Conservation (phyloP, 2,888 invertebrate genomes). For the Philaethria dido region DNA sequence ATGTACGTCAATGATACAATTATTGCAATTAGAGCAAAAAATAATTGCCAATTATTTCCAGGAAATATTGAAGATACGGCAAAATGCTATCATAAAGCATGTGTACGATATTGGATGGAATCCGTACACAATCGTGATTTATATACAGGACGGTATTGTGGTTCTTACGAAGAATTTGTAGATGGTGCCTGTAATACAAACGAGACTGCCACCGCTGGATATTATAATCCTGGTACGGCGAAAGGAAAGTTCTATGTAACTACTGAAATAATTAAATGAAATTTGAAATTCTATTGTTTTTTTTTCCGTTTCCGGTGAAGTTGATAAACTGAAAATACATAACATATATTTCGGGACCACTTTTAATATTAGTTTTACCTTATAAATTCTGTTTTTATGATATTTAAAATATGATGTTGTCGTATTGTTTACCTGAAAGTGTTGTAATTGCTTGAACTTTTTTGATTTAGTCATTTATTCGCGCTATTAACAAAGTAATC, state of each 20-base stretch:
- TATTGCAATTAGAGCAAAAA: background rate
- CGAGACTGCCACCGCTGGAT: conserved; percentile 40
- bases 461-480: too few relatives aligned
- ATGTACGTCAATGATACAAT: conserved; percentile 5
- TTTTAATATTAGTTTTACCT: too few relatives aligned
- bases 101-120: conserved; percentile 41
- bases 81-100: conserved; percentile 46
- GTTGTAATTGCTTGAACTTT: too few relatives aligned
- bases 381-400: too few relatives aligned
- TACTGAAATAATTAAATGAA: conserved; percentile 29
- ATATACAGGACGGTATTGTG: conserved; percentile 39
- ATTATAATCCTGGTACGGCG: conserved; percentile 39
- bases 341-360: too few relatives aligned
- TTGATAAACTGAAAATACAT: too few relatives aligned
- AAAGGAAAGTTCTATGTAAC: conserved; percentile 43
- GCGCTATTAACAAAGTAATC: too few relatives aligned
- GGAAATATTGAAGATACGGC: conserved; percentile 39
- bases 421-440: too few relatives aligned
- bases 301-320: too few relatives aligned
- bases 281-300: background rate
- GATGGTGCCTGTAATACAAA: conserved; percentile 19
- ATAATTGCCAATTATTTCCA: background rate
- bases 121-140: conserved; percentile 34
- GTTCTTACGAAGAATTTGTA: conserved; percentile 23
- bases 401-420: too few relatives aligned